A percentile compares a stretch with the other conserved stretches of the same genome.
phyloP scores from a whole-genome alignment of 2,888 invertebrate genomes.

The Apodemia mormo region DNA sequence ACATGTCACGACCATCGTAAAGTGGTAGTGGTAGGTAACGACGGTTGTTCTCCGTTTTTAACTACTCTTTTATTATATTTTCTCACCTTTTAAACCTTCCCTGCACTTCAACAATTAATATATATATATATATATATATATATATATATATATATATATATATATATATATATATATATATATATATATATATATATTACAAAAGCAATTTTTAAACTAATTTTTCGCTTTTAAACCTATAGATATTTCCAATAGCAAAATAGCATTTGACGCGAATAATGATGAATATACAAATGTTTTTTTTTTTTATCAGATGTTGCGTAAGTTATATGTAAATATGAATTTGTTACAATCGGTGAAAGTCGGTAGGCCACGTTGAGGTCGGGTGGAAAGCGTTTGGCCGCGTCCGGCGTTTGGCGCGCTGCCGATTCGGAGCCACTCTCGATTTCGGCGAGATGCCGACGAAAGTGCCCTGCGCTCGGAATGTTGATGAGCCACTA shows the following conservation, averaged over 20 bases:
- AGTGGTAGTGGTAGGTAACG: too few species aligned
- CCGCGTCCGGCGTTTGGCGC: constrained; percentile 12
- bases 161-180: too few species aligned
- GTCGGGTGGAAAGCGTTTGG: constrained; percentile 41
- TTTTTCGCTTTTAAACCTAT: too few species aligned
- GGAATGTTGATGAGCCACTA: constrained; percentile 43
- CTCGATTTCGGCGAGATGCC: constrained; percentile 56
- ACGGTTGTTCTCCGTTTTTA: too few species aligned
- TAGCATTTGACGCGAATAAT: background rate
- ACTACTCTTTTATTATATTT: too few species aligned
- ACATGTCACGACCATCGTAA: too few species aligned
- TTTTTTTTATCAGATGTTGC: constrained; percentile 35
- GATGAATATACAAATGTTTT: background rate
- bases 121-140: too few species aligned
- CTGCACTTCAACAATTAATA: too few species aligned
- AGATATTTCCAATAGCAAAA: background rate
- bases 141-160: too few species aligned
- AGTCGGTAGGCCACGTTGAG: constrained; percentile 44
- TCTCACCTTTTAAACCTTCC: too few species aligned
- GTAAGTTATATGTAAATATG: constrained; percentile 49
- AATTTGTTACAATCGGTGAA: constrained; percentile 56
- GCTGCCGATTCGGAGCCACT: constrained; percentile 47
- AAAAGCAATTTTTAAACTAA: too few species aligned
- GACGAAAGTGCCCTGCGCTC: constrained; percentile 43
- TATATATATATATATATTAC: too few species aligned